Evolutionary conservation across 2,113 vertebrate species (phyloP), one percentile per base, ranked within the genome.

Genomic region (Egretta garzetta): DNA sequence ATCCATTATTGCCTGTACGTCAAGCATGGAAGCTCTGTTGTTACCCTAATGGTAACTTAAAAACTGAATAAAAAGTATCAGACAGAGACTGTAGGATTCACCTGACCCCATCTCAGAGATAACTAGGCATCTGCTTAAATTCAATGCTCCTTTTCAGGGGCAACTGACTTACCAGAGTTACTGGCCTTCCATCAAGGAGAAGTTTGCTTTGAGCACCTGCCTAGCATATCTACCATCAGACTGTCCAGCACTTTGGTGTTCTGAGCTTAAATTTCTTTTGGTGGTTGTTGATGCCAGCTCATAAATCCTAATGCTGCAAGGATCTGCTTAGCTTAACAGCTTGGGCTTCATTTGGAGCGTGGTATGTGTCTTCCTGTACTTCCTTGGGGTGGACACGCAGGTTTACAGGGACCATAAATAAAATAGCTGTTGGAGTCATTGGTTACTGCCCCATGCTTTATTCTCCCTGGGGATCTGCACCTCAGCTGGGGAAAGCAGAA

Each of bases 131-230:
- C 49, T 71, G 16, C 39, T 68, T 64, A 23, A 63, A 53, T 79
- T 75, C 52, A 70, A 4, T 83, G 28, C 26, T 64, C 6, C 17
- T 77, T 62, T 88, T 74, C 37, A 60, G 49, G 8, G 14, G 17
- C 67, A 43, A 52, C 45, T 80, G 60, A 70, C 30, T 82, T 84
- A n/a, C 10, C 17, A 63, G 53, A 73, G 33, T 52, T 88, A 27
- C 39, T 73, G 6, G 28, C 22, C 17, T 73, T 84, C 32, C 9
- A 13, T 77, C 20, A 41, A 26, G 55, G 66, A 68, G 23, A 90
- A 62, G 45, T 80, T 70, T 96, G 14, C 52, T 96, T 75, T 88
- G 72, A 87, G 49, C 28, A 52, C 35, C 64, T 91, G 26, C 14
- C 64, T 93, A 52, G 11, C 14, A 4, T 66, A 32, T 32, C 35